Evolutionary conservation across 1,140 invertebrate species (phyloP).

Genomic region (Drosophila mauritiana): DNA sequence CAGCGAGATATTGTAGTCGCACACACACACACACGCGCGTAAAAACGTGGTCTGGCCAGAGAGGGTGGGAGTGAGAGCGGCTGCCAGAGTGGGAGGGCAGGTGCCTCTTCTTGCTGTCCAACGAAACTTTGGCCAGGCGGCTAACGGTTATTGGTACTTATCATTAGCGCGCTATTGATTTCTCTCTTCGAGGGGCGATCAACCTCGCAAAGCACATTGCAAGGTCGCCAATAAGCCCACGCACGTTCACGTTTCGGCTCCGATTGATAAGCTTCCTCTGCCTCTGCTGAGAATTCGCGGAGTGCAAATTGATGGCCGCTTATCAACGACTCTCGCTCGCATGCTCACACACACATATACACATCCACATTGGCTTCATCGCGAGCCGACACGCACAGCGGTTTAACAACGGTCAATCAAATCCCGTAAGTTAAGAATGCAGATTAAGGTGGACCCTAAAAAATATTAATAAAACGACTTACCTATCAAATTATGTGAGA

Average conservation of each 20-base stretch:
- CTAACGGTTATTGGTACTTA: conserved; percentile 41
- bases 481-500: background rate
- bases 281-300: background rate
- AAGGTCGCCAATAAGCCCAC: conserved; percentile 29
- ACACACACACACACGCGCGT: conserved; percentile 6
- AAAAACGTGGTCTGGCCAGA: conserved; percentile 10
- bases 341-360: background rate
- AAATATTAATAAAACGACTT: background rate
- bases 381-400: background rate
- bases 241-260: conserved; percentile 25
- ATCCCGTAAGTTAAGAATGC: background rate
- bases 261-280: conserved; percentile 20
- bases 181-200: conserved; percentile 9
- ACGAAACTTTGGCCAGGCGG: conserved; percentile 12
- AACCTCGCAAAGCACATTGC: background rate
- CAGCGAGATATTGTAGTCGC: conserved; percentile 37
- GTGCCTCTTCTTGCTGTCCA: conserved; percentile 17
- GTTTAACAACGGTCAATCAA: conserved; percentile 31
- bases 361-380: background rate
- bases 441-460: background rate
- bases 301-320: background rate
- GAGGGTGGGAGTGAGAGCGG: background rate
- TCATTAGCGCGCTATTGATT: conserved; percentile 14
- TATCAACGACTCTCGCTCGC: conserved; percentile 13
- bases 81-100: conserved; percentile 8